A percentile compares a stretch with the other conserved stretches of the same genome.
Conservation (phyloP, 2,888 invertebrate genomes). For the Lepidonotus clava region DNA sequence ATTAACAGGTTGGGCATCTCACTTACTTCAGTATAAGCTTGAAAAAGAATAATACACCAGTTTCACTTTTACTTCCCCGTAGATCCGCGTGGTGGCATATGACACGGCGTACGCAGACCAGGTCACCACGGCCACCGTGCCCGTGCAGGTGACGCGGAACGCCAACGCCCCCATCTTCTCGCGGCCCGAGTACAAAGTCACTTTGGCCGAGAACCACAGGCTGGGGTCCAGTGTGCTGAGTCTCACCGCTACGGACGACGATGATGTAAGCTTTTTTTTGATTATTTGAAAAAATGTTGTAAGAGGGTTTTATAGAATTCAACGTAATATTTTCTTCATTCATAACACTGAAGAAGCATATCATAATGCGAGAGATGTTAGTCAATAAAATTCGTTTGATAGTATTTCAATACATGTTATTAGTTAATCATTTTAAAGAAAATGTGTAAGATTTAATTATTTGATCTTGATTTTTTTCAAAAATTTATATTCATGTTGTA, state of each 20-base stretch:
- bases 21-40: background rate
- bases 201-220: slow-evolving; percentile 68
- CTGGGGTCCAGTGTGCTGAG: slow-evolving; percentile 70
- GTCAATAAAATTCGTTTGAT: no score
- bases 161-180: slow-evolving; percentile 69
- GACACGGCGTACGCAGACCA: slow-evolving; percentile 66
- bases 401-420: no score
- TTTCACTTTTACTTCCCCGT: no score
- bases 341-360: no score
- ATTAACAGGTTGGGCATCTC: background rate
- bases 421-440: no score
- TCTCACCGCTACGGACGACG: slow-evolving; percentile 69
- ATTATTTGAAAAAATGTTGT: background rate
- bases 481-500: no score
- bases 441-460: no score
- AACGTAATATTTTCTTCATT: no score
- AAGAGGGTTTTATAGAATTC: background rate
- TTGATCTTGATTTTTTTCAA: no score
- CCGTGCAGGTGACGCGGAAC: slow-evolving; percentile 69
- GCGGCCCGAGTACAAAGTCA: slow-evolving; percentile 66
- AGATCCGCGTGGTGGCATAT: slow-evolving; percentile 51
- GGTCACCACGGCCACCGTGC: slow-evolving; percentile 61
- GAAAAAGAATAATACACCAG: background rate
- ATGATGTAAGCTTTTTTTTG: slow-evolving; percentile 60
- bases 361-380: no score